These are phyloP conservation scores for Dipodomys stephensi DNA, from an alignment of 2,113 vertebrate genomes.

Conservation along the genomic window DNA sequence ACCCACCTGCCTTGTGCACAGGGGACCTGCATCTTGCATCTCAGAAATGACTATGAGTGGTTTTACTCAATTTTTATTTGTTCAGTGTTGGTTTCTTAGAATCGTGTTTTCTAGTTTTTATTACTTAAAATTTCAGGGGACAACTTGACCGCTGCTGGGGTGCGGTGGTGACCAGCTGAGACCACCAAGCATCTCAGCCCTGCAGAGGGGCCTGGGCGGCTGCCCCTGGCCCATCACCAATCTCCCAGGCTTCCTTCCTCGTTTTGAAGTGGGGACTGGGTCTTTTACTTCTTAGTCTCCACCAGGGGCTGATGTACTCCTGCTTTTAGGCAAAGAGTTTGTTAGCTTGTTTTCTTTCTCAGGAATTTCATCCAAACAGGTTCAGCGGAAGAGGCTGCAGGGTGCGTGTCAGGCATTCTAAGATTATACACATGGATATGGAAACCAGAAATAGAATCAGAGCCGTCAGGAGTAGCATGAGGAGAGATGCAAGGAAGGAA, in stretches of 20 bases:
- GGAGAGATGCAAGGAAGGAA: not conserved
- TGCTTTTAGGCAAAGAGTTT: not conserved
- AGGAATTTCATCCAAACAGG: not conserved
- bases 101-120: not conserved
- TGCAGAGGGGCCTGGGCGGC: no score
- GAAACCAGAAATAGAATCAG: not conserved
- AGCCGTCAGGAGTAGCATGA: not conserved
- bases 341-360: not conserved
- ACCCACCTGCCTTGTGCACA: not conserved
- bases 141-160: not conserved
- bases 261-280: not conserved
- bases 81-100: not conserved
- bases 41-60: not conserved
- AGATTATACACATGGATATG: not conserved
- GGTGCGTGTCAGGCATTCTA: not conserved
- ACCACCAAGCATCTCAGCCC: not conserved
- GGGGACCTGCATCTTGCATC: not conserved
- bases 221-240: accelerated
- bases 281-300: not conserved
- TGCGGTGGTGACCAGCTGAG: no score
- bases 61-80: not conserved
- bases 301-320: not conserved
- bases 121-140: not conserved
- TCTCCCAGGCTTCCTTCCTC: not conserved
- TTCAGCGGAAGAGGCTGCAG: not conserved